Percentiles rank a stretch among this genome's conserved stretches.
Evolutionary conservation across 2,113 vertebrate genomes (phyloP).

Genomic region (Zosterops japonicus): DNA sequence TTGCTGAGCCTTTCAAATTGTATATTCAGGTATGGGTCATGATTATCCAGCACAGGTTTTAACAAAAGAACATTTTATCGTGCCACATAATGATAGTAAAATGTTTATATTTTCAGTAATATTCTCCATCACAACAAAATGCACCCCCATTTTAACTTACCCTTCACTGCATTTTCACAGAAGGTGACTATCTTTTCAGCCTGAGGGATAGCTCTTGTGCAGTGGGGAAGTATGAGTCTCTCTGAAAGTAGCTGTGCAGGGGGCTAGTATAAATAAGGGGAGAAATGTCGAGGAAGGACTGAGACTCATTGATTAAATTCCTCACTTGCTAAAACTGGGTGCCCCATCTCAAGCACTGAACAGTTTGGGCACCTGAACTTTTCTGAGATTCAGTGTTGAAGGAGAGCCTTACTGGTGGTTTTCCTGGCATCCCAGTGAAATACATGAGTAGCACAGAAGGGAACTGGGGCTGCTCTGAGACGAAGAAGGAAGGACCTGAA

Average conservation of each 20-base stretch:
- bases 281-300: not conserved
- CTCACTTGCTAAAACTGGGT: not conserved
- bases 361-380: not conserved
- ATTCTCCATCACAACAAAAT: not conserved
- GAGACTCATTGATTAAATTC: not conserved
- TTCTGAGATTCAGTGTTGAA: not conserved
- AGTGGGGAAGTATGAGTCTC: not conserved
- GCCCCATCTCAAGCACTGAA: not conserved
- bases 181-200: accelerated
- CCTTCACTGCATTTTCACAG: not conserved
- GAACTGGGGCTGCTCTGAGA: not conserved
- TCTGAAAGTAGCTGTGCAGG: not conserved
- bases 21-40: not conserved
- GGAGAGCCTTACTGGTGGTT: not conserved
- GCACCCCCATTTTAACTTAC: not conserved
- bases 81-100: not conserved
- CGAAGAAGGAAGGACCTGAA: not conserved
- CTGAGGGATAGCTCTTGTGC: not conserved
- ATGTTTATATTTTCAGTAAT: not conserved
- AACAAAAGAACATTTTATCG: not conserved
- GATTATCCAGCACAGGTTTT: not conserved
- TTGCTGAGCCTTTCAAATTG: not conserved
- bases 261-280: not conserved
- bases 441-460: not conserved
- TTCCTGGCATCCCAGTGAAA: not conserved